phyloP scores from a whole-genome alignment of 2,113 vertebrate genomes.

The Aplodontia rufa region DNA sequence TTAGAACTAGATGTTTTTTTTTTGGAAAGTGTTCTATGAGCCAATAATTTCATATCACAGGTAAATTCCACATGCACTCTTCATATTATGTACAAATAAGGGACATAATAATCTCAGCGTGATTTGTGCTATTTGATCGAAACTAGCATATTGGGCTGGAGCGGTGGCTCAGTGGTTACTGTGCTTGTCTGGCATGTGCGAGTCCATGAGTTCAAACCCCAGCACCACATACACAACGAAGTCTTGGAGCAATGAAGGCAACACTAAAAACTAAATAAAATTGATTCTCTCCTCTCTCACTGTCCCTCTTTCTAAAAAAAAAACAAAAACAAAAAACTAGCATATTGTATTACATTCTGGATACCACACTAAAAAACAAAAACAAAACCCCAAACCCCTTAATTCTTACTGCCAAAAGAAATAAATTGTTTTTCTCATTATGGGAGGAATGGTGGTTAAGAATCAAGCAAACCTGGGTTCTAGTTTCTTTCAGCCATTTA shows the following conservation, averaged over 20 bases:
- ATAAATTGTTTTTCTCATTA: neutral
- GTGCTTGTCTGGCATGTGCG: too few relatives aligned
- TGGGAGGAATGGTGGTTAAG: neutral
- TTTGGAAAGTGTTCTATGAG: neutral
- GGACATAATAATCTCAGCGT: neutral
- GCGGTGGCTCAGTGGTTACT: too few relatives aligned
- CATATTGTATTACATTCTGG: neutral
- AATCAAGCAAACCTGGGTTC: conserved; percentile 3
- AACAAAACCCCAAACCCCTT: neutral
- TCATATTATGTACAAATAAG: neutral
- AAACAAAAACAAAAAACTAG: too few relatives aligned
- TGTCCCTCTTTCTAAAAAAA: too few relatives aligned
- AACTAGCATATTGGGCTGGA: too few relatives aligned
- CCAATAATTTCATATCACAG: neutral
- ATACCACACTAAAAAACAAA: neutral
- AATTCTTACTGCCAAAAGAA: neutral
- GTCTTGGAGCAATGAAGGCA: too few relatives aligned
- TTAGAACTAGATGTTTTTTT: conserved; percentile 23
- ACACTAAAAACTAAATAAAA: too few relatives aligned
- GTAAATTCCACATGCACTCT: neutral
- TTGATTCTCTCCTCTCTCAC: too few relatives aligned
- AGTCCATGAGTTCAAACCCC: too few relatives aligned
- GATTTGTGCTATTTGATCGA: neutral
- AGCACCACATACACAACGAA: too few relatives aligned
- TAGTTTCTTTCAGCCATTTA: conserved; percentile 9